Conservation (phyloP, 2,888 invertebrate genomes). For the Ceramica pisi region DNA sequence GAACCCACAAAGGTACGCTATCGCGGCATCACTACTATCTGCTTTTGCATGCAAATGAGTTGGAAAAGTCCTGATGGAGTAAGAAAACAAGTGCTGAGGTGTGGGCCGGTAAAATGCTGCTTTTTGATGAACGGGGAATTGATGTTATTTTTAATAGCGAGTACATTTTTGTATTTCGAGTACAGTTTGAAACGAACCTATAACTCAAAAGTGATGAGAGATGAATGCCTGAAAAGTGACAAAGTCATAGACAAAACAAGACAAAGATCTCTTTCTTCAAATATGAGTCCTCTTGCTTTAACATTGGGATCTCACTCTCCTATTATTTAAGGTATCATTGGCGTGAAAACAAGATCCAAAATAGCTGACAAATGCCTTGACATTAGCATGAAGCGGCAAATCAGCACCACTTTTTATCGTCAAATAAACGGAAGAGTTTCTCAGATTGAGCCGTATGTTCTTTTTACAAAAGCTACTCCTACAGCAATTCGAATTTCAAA, state of each 20-base stretch:
- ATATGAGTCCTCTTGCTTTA: background rate
- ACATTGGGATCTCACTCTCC: background rate
- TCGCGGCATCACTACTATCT: conserved; percentile 89
- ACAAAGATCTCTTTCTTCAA: background rate
- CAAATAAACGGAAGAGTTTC: no score
- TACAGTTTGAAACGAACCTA: background rate
- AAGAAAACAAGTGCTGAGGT: conserved; percentile 84
- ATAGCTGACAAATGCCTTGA: background rate
- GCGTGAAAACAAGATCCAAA: background rate
- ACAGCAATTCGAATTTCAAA: background rate
- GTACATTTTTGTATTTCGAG: background rate
- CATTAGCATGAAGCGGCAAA: background rate
- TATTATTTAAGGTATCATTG: no score
- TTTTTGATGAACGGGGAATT: background rate
- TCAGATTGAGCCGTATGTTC: no score
- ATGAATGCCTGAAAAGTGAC: background rate
- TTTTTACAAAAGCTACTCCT: background rate
- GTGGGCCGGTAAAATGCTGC: conserved; percentile 74
- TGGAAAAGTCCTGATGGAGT: conserved; percentile 87
- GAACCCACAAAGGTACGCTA: conserved; percentile 88
- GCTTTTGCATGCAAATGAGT: conserved; percentile 91
- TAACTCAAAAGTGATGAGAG: background rate
- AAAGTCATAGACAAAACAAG: background rate
- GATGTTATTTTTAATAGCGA: background rate
- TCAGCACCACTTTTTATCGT: no score